These are phyloP conservation scores for Periophthalmodon schlosseri DNA, from an alignment of 2,113 vertebrate genomes.

Conservation along the genomic window DNA sequence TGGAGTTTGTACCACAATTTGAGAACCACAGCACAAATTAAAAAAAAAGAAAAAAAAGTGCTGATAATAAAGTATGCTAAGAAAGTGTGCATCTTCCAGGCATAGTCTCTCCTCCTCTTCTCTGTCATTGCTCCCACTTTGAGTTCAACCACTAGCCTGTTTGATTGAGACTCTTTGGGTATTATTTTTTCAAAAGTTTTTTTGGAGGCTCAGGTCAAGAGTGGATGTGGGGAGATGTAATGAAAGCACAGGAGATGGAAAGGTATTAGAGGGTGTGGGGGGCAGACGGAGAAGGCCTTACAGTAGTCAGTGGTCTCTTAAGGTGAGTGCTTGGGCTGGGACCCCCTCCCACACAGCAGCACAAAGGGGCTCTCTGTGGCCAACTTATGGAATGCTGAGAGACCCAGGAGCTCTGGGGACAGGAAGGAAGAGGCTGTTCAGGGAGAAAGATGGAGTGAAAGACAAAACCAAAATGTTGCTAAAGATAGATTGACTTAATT, in stretches of 20 bases:
- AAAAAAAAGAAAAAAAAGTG: too few species aligned
- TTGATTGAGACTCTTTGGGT: slow-evolving; percentile 51
- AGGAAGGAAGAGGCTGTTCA: slow-evolving; percentile 34
- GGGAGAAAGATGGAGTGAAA: slow-evolving; percentile 15
- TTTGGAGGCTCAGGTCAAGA: slow-evolving; percentile 60
- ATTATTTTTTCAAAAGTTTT: slow-evolving; percentile 31
- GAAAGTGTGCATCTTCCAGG: not conserved
- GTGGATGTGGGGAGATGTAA: slow-evolving; percentile 49
- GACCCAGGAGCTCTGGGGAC: slow-evolving; percentile 54
- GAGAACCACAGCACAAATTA: too few species aligned
- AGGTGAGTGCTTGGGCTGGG: slow-evolving; percentile 68
- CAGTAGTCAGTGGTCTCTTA: slow-evolving; percentile 63
- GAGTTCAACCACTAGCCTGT: slow-evolving; percentile 64
- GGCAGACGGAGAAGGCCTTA: slow-evolving; percentile 36
- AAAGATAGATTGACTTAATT: not conserved
- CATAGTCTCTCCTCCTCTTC: slow-evolving; percentile 1
- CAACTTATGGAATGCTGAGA: slow-evolving; percentile 71
- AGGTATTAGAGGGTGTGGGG: slow-evolving; percentile 23
- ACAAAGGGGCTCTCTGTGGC: slow-evolving; percentile 78
- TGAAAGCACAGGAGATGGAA: slow-evolving; percentile 26
- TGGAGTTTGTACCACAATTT: too few species aligned
- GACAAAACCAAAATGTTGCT: slow-evolving; percentile 17
- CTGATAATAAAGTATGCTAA: not conserved
- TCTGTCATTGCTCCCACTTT: slow-evolving; percentile 15
- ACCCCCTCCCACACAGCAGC: slow-evolving; percentile 55